Evolutionary conservation across 2,888 invertebrate species (phyloP).

Genomic region (Drosophila colorata): DNA sequence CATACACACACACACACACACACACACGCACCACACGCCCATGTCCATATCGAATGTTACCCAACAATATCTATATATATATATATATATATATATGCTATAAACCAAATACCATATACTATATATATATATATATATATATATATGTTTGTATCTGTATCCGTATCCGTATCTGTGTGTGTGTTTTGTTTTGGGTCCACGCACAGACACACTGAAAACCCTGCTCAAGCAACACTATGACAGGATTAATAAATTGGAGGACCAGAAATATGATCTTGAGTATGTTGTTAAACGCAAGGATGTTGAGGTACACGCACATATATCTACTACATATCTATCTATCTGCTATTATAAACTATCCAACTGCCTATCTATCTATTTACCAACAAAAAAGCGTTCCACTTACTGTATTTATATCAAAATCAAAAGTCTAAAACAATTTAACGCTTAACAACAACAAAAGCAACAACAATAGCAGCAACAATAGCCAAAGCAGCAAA

Average conservation of each 20-base stretch:
- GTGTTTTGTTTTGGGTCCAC: slow-evolving; percentile 26
- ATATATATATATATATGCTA: slow-evolving; percentile 7
- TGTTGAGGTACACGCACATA: slow-evolving; percentile 93
- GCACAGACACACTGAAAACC: slow-evolving; percentile 91
- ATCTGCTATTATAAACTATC: slow-evolving; percentile 29
- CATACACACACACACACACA: slow-evolving; percentile 23
- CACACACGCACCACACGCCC: slow-evolving; percentile 35
- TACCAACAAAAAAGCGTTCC: slow-evolving; percentile 18
- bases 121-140: slow-evolving; percentile 5
- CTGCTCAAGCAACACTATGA: slow-evolving; percentile 94
- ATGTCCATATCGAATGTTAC: slow-evolving; percentile 41
- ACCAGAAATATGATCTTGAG: slow-evolving; percentile 99
- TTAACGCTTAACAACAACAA: slow-evolving; percentile 60
- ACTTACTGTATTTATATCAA: slow-evolving; percentile 46
- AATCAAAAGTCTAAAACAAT: slow-evolving; percentile 59
- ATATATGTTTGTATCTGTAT: slow-evolving; percentile 11
- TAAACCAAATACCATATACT: background rate
- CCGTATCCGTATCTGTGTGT: slow-evolving; percentile 15
- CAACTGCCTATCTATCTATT: slow-evolving; percentile 15
- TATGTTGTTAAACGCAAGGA: slow-evolving; percentile 99
- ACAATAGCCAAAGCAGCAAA: slow-evolving; percentile 33
- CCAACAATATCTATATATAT: slow-evolving; percentile 25
- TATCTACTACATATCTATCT: slow-evolving; percentile 49
- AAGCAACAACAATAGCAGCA: slow-evolving; percentile 34
- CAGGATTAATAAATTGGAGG: slow-evolving; percentile 95